phyloP scores from a whole-genome alignment of 2,888 invertebrate genomes.

The Ochlodes sylvanus region DNA sequence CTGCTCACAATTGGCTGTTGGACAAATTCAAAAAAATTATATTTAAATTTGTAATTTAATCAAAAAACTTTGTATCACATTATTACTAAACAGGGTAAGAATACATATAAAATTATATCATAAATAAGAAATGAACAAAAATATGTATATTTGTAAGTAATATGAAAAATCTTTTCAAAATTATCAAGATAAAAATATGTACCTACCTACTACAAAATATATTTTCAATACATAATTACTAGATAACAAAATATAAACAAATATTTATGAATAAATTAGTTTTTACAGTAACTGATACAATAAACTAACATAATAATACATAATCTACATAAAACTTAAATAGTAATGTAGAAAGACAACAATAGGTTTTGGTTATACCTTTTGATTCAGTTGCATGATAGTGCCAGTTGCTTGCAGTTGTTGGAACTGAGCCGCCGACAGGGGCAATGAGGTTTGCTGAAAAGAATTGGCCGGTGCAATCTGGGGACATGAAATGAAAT shows the following conservation, averaged over 20 bases:
- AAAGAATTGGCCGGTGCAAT: constrained; percentile 75
- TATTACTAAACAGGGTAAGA: constrained; percentile 17
- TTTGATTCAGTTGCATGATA: constrained; percentile 80
- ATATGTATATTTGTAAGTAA: too few species aligned
- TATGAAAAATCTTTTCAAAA: too few species aligned
- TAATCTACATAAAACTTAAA: too few species aligned
- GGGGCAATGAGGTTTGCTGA: constrained; percentile 71
- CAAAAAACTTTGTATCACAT: background rate
- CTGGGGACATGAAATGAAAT: constrained; percentile 50
- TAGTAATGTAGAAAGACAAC: too few species aligned
- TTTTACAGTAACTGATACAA: too few species aligned
- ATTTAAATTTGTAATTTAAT: constrained; percentile 11
- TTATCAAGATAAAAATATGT: too few species aligned
- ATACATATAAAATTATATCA: background rate
- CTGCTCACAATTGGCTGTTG: constrained; percentile 80
- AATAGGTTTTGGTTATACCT: constrained; percentile 56
- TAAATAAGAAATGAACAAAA: background rate
- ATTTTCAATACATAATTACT: background rate
- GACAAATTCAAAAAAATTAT: constrained; percentile 52
- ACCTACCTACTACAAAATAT: background rate
- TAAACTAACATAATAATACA: too few species aligned
- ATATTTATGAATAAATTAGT: too few species aligned
- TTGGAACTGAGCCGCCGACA: constrained; percentile 74
- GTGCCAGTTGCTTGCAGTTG: constrained; percentile 76
- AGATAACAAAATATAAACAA: too few species aligned